Base-by-base conservation (phyloP, 2,888 invertebrate genomes). In the Masnerella sp. region DNA sequence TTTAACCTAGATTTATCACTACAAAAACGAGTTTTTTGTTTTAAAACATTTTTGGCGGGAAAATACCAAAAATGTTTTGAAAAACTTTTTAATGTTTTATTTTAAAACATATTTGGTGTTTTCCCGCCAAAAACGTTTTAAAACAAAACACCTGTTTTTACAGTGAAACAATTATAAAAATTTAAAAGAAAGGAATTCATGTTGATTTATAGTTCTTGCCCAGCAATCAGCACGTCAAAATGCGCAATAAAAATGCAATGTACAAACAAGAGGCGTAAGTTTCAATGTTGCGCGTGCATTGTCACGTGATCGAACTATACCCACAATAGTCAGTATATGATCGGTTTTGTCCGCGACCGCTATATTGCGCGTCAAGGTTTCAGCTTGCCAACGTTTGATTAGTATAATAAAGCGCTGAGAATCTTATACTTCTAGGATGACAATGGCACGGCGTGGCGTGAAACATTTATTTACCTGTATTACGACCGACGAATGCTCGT, bases 261-360 rank as follows among this genome's bases (percentile, higher is more conserved):
- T 45, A 28, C 34, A 68, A 59, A 68, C 28, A 45, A 49, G n/a
- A 20, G 47, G 17, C 34, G 30, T 17, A 62, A 70, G 54, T 62
- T 70, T 56, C 70, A 56, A 70, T 62, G 70, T 70, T 70, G 45
- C 52, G 34, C 59, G 40, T 38, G 25, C 34, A 32, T 51, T 69
- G 36, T 62, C 64, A 64, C 70, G 62, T 62, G 58, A 70, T 61
- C 38, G 14, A 51, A 62, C 70, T 70, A 70, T 70, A 70, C 42
- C 56, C 42, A n/a, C 56, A 22, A 70, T 56, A 49, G 54, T 69
- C 54, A 38, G 32, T 43, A 45, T 43, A 52, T 17, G 36, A 49
- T 38, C 32, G 36, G 45, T 67, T 49, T 34, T 32, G 11, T 56
- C 32, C 56, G 38, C 52, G 36, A 54, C 52, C 47, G 54, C 51